Evolutionary conservation across 2,113 vertebrate genomes (phyloP).

Genomic region (Pseudorasbora parva): DNA sequence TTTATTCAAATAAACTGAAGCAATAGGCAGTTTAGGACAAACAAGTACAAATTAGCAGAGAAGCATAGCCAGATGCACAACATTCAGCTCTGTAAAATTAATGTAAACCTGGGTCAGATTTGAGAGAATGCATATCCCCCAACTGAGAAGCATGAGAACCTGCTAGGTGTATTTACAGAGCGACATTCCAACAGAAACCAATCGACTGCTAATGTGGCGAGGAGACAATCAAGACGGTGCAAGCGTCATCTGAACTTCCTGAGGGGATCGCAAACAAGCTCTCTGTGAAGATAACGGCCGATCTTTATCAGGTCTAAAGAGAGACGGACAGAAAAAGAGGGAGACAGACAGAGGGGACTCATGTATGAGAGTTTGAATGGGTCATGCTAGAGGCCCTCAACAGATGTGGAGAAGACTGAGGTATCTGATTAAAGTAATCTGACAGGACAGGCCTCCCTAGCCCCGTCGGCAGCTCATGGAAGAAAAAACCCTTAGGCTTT

Average conservation of each 20-base stretch:
- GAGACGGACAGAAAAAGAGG: conserved; percentile 45
- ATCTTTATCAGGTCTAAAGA: conserved; percentile 9
- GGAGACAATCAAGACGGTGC: neutral
- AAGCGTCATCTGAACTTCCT: conserved; percentile 4
- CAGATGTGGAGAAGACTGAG: conserved; percentile 48
- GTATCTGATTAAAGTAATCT: conserved; percentile 75
- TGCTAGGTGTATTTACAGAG: neutral
- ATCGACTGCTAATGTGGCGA: conserved; percentile 16
- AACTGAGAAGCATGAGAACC: neutral
- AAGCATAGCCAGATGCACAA: neutral
- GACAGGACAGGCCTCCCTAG: conserved; percentile 62
- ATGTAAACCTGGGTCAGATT: neutral
- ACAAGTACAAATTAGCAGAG: no score
- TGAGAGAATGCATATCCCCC: neutral
- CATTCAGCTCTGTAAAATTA: neutral
- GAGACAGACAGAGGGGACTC: conserved; percentile 30
- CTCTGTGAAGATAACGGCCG: neutral
- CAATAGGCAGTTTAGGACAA: no score
- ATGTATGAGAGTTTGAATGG: neutral
- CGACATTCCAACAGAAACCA: neutral
- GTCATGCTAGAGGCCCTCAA: conserved; percentile 20
- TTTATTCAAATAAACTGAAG: no score
- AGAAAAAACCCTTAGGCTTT: conserved; percentile 61
- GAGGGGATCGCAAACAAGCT: neutral
- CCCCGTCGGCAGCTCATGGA: conserved; percentile 35